Evolutionary conservation across 2,888 invertebrate species (phyloP).

Genomic region (Lithophane socia): DNA sequence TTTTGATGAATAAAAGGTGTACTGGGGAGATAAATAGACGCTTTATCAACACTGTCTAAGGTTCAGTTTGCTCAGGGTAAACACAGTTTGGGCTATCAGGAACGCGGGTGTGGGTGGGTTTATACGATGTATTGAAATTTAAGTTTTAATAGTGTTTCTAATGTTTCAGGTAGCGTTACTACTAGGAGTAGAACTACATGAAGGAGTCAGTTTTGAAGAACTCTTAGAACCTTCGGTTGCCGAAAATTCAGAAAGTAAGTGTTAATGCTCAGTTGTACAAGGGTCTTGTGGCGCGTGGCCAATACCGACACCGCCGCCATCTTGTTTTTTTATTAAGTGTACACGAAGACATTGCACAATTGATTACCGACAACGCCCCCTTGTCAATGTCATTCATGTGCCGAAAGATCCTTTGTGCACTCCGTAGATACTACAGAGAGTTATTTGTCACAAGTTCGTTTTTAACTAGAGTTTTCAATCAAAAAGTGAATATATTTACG

Average conservation of each 20-base stretch:
- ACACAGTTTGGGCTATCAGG: background rate
- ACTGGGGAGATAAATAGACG: background rate
- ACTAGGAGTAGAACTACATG: slow-evolving; percentile 98
- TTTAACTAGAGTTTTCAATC: too few relatives aligned
- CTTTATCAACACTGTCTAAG: background rate
- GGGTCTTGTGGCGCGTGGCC: too few relatives aligned
- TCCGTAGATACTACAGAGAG: too few relatives aligned
- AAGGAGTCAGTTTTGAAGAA: slow-evolving; percentile 97
- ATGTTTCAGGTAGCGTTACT: slow-evolving; percentile 92
- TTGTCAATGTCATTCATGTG: too few relatives aligned
- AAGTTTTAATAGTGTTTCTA: slow-evolving; percentile 1
- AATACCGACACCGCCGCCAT: too few relatives aligned
- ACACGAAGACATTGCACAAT: too few relatives aligned
- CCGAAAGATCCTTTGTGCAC: too few relatives aligned
- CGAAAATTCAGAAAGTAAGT: slow-evolving; percentile 82
- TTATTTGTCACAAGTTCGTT: too few relatives aligned
- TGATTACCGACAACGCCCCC: too few relatives aligned
- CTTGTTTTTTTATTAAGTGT: too few relatives aligned
- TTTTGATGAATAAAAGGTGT: background rate
- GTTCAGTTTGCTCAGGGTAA: background rate
- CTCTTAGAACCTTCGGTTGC: slow-evolving; percentile 94
- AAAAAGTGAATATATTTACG: too few relatives aligned
- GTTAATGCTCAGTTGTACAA: background rate
- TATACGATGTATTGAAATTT: background rate
- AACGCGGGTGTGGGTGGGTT: background rate